Conservation (phyloP, 2,113 vertebrate species). For the Mixornis gularis region DNA sequence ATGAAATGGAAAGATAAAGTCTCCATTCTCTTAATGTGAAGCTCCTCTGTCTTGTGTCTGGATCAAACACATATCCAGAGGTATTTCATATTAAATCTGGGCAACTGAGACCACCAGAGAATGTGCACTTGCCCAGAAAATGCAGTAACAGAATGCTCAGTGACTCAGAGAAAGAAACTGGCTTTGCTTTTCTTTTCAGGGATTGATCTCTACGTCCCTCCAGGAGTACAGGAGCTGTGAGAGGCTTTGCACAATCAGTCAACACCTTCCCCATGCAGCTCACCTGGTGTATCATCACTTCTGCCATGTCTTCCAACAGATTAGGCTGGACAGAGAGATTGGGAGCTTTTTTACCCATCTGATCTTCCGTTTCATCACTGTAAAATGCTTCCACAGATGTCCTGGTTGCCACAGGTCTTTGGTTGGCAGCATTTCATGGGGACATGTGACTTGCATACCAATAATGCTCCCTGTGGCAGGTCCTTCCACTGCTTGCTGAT, state of each 20-base stretch:
- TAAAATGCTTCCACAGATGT: neutral
- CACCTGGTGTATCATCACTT: neutral
- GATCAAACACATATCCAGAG: neutral
- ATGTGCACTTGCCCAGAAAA: neutral
- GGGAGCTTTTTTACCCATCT: neutral
- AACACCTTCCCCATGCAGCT: neutral
- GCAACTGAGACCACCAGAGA: neutral
- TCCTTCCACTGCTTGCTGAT: neutral
- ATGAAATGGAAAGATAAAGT: neutral
- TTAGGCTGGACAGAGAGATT: neutral
- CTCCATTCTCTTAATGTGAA: neutral
- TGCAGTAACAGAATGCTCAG: rapidly evolving
- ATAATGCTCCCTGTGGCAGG: neutral
- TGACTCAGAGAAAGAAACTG: neutral
- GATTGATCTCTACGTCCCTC: neutral
- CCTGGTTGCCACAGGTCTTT: neutral
- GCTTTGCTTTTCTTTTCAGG: neutral
- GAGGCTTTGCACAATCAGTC: neutral
- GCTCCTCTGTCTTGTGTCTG: rapidly evolving
- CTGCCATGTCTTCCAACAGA: neutral
- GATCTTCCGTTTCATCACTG: neutral
- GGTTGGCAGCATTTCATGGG: neutral
- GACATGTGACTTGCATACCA: neutral
- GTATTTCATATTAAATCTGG: neutral
- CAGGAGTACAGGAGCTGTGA: neutral